phyloP scores from a whole-genome alignment of 2,888 invertebrate genomes.

The Patella depressa region DNA sequence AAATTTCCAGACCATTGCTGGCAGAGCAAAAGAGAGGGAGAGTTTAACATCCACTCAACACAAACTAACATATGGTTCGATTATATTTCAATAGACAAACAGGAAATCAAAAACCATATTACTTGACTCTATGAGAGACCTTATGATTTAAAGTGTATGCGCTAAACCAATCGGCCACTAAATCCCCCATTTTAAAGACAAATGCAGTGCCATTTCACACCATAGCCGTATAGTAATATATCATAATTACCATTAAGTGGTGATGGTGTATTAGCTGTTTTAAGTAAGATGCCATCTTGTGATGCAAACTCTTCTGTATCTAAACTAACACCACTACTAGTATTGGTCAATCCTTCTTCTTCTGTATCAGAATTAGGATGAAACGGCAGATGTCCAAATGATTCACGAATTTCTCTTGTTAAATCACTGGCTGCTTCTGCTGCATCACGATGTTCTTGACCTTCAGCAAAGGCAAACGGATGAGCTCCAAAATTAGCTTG shows the following conservation, averaged over 20 bases:
- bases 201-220: too few relatives aligned
- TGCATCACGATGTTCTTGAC: conserved; percentile 66
- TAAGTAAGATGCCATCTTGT: conserved; percentile 59
- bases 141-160: too few relatives aligned
- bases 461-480: conserved; percentile 68
- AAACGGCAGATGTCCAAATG: conserved; percentile 68
- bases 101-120: too few relatives aligned
- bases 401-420: conserved; percentile 67
- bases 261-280: conserved; percentile 57
- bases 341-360: conserved; percentile 55
- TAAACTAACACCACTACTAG: conserved; percentile 33
- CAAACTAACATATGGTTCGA: too few relatives aligned
- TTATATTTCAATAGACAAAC: background rate
- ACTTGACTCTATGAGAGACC: too few relatives aligned
- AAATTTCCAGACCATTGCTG: conserved; percentile 21
- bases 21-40: conserved; percentile 13
- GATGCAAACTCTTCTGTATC: conserved; percentile 38
- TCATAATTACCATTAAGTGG: conserved; percentile 56
- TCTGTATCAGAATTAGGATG: conserved; percentile 67
- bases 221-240: too few relatives aligned
- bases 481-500: conserved; percentile 70
- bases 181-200: too few relatives aligned
- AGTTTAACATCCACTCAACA: too few relatives aligned
- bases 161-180: too few relatives aligned
- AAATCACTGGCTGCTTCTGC: conserved; percentile 68